Percentiles rank a stretch among this genome's conserved stretches.
These are phyloP conservation scores for Prenolepis imparis DNA, from an alignment of 2,888 invertebrate genomes.

Conservation along the genomic window DNA sequence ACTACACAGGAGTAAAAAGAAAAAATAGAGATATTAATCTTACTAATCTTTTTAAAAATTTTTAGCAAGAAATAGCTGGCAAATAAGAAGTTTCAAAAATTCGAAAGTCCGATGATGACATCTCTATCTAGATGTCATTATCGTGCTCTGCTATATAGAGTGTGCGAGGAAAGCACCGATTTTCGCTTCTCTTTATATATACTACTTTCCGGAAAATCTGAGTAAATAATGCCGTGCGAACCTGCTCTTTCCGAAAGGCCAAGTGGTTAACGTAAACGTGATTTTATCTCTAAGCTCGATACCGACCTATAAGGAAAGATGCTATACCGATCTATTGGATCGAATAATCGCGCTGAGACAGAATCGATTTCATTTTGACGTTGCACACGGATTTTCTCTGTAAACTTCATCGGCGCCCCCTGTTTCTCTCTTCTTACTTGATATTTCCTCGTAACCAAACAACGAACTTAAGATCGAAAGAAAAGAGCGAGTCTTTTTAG, in stretches of 20 bases:
- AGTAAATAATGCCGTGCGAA: slow-evolving; percentile 55
- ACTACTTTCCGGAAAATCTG: slow-evolving; percentile 43
- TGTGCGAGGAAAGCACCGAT: background rate
- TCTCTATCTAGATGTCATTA: slow-evolving; percentile 15
- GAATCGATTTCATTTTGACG: slow-evolving; percentile 63
- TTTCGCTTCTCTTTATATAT: slow-evolving; percentile 19
- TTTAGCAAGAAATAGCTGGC: background rate
- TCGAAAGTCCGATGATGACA: background rate
- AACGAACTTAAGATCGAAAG: slow-evolving; percentile 3
- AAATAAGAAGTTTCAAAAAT: background rate
- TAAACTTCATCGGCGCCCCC: slow-evolving; percentile 30
- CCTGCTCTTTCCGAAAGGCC: slow-evolving; percentile 31
- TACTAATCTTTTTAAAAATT: background rate
- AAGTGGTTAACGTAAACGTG: slow-evolving; percentile 68
- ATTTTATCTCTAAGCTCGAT: slow-evolving; percentile 70
- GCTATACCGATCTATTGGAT: slow-evolving; percentile 52
- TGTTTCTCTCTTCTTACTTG: slow-evolving; percentile 52
- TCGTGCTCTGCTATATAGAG: background rate
- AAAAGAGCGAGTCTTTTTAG: slow-evolving; percentile 5
- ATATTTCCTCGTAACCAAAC: slow-evolving; percentile 53
- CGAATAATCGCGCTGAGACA: slow-evolving; percentile 46
- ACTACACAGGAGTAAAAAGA: background rate
- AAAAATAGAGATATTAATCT: background rate
- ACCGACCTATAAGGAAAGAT: slow-evolving; percentile 52
- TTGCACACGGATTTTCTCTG: slow-evolving; percentile 25